Evolutionary conservation across 2,113 vertebrate genomes (phyloP), one percentile per base, ranked within the genome.

Genomic region (Penelope pileata): DNA sequence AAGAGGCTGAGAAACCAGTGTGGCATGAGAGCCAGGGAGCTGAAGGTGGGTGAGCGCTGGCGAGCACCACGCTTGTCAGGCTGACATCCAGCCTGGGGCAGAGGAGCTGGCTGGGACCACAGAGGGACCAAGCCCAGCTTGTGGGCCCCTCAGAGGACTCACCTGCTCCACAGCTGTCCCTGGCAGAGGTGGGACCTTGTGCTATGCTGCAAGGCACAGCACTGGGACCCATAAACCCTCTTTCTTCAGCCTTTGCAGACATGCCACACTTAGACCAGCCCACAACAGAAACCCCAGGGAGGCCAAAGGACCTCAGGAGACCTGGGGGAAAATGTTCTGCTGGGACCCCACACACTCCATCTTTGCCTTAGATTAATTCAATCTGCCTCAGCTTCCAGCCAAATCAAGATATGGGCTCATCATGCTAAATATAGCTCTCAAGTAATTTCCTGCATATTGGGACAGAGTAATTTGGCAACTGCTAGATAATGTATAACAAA

Each of bases 341-440:
- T 0, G 5, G 40, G 94, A 96, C 90, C 93, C 80, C 95, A 68
- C 93, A 92, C 83, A 9, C 56, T 91, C 64, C 0, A 0, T 91
- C 66, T 86, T 86, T 94, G 48, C 83, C 73, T 48, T 73, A 91
- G 88, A 97, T 94, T 94, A 94, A 92, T 95, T 64, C 93, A 96
- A 93, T 93, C 82, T 90, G 93, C 83, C n/a, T 88, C 64, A 95
- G 94, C 90, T 93, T 86, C 76, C 92, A 96, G 95, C 90, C 96
- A 96, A 96, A 94, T 95, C 94, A 96, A 97, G 96, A 91, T 82
- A 91, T 2, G 73, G 93, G 88, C 90, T 96, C 93, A 92, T 96
- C 95, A 78, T 81, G 51, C 90, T 96, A 92, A 96, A 96, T 90
- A 96, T 88, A 97, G 83, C 68, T 82, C 88, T 82, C 85, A 38